Base-by-base conservation (phyloP, 2,888 invertebrate species). In the Macaria liturata region DNA sequence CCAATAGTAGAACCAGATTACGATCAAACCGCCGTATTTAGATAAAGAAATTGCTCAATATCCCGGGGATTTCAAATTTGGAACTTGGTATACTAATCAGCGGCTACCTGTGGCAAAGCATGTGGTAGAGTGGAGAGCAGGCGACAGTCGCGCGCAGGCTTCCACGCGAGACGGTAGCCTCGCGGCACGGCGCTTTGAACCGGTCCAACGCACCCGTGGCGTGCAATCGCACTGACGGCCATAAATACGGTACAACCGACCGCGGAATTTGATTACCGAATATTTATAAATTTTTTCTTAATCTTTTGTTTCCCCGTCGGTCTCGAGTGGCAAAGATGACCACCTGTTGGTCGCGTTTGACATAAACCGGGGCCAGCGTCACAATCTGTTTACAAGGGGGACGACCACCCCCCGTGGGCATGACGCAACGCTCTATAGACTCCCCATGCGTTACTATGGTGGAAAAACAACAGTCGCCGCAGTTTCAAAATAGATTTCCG, bases 131-230 rank as follows among this genome's bases (percentile, higher is more conserved):
- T 20, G 20, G 20, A 20, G 20, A 64, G 78, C 62, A 68, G 67
- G 65, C 79, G 81, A 72, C 88, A 91, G 91, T 91, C 82, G 86
- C 88, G 91, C 91, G 91, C 90, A 91, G 90, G 83, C 91, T 80
- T 83, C 78, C 86, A 85, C 81, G 88, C 89, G 83, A 76, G 73
- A 66, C 86, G 86, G 91, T 86, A 81, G 88, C 80, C 85, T 61
- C 69, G 75, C 76, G 79, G 69, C 69, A 83, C 81, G 83, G 65
- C 72, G 58, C 56, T 59, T 75, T 81, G 75, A 77, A 78, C 69
- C 78, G 68, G 74, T 66, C 70, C 78, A 78, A 76, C 82, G 76
- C 78, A 51, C 59, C 54, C 79, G 75, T 75, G 20, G 75, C 78
- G 77, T 75, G 69, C 70, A 77, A 74, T 71, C 74, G 69, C 52